Base-by-base conservation (phyloP, 1,140 invertebrate genomes). In the Dreissena rostriformis region DNA sequence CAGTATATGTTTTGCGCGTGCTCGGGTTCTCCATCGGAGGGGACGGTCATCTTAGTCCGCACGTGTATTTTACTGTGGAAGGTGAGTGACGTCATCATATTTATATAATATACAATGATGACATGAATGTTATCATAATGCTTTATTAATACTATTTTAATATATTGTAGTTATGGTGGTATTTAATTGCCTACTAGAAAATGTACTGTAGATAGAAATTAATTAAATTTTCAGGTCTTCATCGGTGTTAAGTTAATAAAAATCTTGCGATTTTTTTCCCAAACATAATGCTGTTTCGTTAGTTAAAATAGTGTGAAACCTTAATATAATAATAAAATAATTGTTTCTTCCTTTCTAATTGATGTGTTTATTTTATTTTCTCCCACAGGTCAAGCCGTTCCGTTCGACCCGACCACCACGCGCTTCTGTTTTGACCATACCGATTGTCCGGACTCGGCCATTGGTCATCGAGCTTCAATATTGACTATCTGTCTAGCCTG, bases 391-490 rank as follows among this genome's bases (percentile, higher is more conserved):
- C 86, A 86, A 2, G 61, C 82, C 71, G 83, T 88, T 24, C 67
- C 83, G 49, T 88, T 86, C 67, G 86, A 88, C 53, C 81, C 86
- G 61, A 79, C 86, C 17, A 88, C 86, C 1, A 87, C 86, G 19
- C 70, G 81, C 15, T 84, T 86, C 8, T 82, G 80, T 22, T 82
- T 74, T 63, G 57, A 61, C 57, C 57, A 61, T 24, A n/a, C 17
- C 11, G 12, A 2, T 19, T 61, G 57, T 61, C 57, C 4, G 4
- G 57, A 61, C 57, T 19, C 17, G 57, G 57, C 57, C 17, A n/a
- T 24, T 19, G 17, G 17, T 24, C 17, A 19, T 61, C 17, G 57
- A 4, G 57, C 22, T 61, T 61, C 57, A 19, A 61, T 61, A 61
- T 19, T 61, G 17, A 61, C 57, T 61, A 24, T 61, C 22, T 24